These are phyloP conservation scores for Proterorhinus semilunaris DNA, from an alignment of 2,113 vertebrate genomes.

Conservation along the genomic window DNA sequence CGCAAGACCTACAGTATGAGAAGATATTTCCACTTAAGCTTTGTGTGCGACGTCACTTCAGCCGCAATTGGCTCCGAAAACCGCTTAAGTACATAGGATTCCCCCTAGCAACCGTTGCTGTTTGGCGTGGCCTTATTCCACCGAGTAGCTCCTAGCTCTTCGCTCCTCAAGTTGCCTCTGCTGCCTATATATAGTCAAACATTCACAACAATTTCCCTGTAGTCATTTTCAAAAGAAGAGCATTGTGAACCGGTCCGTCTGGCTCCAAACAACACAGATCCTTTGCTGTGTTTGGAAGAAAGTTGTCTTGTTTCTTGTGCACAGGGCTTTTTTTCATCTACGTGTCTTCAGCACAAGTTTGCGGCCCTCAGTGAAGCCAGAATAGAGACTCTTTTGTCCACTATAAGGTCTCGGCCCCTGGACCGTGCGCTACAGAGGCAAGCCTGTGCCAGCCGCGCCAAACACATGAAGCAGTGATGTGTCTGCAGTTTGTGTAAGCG, in stretches of 20 bases:
- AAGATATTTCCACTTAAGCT: conserved; percentile 9
- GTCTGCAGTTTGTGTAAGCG: conserved; percentile 43
- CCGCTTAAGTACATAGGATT: conserved; percentile 17
- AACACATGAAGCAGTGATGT: conserved; percentile 66
- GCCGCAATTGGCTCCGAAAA: not conserved
- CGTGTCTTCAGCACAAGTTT: conserved; percentile 31
- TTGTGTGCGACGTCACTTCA: not conserved
- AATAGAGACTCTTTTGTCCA: conserved; percentile 73
- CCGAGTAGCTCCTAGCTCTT: conserved; percentile 34
- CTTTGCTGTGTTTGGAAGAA: conserved; percentile 27
- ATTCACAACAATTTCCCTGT: conserved; percentile 41
- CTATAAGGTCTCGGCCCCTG: conserved; percentile 13
- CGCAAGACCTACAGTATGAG: not conserved
- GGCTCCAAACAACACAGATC: conserved; percentile 38
- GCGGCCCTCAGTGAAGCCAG: conserved; percentile 47
- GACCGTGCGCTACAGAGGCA: conserved; percentile 66
- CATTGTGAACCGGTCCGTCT: conserved; percentile 21
- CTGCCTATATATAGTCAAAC: conserved; percentile 63
- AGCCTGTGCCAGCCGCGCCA: conserved; percentile 71
- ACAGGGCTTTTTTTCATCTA: conserved; percentile 44
- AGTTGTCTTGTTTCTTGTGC: conserved; percentile 58
- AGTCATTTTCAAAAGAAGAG: conserved; percentile 32
- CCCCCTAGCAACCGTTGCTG: conserved; percentile 62
- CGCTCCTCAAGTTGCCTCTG: conserved; percentile 48
- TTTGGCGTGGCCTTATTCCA: conserved; percentile 48